Percentiles rank a stretch among this genome's conserved stretches.
phyloP scores from a whole-genome alignment of 1,140 invertebrate genomes.

The Nephotettix cincticeps region DNA sequence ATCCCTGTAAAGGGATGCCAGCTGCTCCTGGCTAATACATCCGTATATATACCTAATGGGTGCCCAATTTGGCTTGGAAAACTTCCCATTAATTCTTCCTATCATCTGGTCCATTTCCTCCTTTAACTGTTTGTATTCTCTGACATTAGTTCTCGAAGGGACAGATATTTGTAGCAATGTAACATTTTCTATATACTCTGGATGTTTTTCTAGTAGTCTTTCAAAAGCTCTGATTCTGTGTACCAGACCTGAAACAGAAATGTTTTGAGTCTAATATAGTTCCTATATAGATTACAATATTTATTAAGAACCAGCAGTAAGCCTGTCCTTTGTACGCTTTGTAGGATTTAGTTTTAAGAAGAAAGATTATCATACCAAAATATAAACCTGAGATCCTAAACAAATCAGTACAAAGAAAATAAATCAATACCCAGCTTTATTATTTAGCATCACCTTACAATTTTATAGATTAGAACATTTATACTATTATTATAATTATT shows the following conservation, averaged over 20 bases:
- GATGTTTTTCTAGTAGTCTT: constrained; percentile 78
- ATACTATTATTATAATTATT: no score
- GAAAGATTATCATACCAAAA: no score
- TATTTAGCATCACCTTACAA: no score
- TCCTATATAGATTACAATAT: no score
- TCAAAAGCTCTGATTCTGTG: constrained; percentile 83
- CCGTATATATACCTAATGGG: constrained; percentile 90
- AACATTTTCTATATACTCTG: constrained; percentile 80
- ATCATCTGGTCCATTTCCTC: constrained; percentile 89
- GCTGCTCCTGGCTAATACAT: constrained; percentile 80
- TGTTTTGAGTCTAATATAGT: no score
- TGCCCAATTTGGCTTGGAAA: constrained; percentile 87
- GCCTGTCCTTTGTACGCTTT: no score
- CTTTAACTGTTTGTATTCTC: constrained; percentile 88
- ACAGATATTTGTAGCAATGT: constrained; percentile 83
- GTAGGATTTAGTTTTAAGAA: no score
- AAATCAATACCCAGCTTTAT: no score
- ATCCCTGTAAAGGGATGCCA: constrained; percentile 83
- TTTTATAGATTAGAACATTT: no score
- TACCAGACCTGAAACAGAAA: constrained; percentile 56
- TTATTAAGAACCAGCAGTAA: no score
- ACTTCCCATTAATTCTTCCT: constrained; percentile 81
- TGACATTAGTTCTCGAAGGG: constrained; percentile 87
- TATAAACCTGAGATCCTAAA: no score
- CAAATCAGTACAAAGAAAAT: no score